Conservation (phyloP, 1,140 invertebrate species). For the Neuroterus valhalla region DNA sequence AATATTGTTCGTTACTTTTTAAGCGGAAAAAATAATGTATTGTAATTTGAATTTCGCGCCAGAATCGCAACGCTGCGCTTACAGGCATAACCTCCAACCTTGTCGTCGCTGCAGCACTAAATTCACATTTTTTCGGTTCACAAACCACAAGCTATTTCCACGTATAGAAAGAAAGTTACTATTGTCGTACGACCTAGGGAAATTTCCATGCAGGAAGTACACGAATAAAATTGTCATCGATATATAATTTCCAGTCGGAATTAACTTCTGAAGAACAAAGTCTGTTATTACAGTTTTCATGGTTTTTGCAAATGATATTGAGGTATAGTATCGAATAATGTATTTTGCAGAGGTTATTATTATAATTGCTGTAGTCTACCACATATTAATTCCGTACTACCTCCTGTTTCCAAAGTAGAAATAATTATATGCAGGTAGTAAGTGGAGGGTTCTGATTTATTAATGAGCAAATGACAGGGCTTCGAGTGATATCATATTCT, state of each 20-base stretch:
- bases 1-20: too few relatives aligned
- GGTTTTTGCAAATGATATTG: constrained; percentile 2
- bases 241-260: not conserved
- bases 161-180: too few relatives aligned
- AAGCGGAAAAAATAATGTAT: too few relatives aligned
- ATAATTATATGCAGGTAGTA: not conserved
- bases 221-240: not conserved
- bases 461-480: not conserved
- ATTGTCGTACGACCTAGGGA: too few relatives aligned
- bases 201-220: not conserved
- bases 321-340: not conserved
- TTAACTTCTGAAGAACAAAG: not conserved
- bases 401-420: not conserved
- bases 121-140: too few relatives aligned
- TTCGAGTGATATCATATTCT: not conserved
- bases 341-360: not conserved
- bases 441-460: not conserved
- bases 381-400: constrained; percentile 9
- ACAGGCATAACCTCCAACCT: too few relatives aligned
- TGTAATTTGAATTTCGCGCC: too few relatives aligned
- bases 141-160: too few relatives aligned
- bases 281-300: constrained; percentile 8
- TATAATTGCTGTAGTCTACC: not conserved
- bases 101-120: too few relatives aligned
- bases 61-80: too few relatives aligned